Percentiles rank a stretch among this genome's conserved stretches.
Conservation (phyloP, 2,797 vertebrate species). For the Phylloscopus collybita region DNA sequence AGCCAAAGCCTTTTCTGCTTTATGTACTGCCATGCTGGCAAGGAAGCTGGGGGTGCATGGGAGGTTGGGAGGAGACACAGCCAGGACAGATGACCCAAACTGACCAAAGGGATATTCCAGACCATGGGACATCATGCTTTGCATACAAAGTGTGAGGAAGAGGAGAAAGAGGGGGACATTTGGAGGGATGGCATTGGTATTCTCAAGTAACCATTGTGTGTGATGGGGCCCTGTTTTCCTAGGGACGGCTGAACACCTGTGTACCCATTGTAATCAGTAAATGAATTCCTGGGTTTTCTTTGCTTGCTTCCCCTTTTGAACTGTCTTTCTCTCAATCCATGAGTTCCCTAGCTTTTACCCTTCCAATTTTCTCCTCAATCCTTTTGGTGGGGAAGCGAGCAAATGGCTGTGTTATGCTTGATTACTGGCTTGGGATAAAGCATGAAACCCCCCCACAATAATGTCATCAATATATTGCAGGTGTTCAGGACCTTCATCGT, state of each 20-base stretch:
- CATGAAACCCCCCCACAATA: not conserved
- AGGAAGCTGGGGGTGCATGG: not conserved
- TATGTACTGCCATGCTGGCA: accelerated
- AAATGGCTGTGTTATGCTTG: not conserved
- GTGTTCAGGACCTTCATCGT: not conserved
- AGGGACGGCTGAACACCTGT: not conserved
- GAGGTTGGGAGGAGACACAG: not conserved
- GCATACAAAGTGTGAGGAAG: not conserved
- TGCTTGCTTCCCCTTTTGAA: not conserved
- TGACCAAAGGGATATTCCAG: not conserved
- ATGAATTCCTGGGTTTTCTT: not conserved
- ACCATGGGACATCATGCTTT: no score
- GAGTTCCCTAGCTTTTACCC: not conserved
- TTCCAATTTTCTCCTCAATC: not conserved
- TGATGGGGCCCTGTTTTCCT: not conserved
- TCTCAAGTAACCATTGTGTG: not conserved
- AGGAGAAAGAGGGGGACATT: not conserved
- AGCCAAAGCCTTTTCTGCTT: not conserved
- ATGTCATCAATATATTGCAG: not conserved
- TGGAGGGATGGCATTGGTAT: not conserved
- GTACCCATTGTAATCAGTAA: not conserved
- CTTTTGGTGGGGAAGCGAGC: not conserved
- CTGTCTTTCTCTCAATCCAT: not conserved
- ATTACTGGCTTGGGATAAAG: not conserved
- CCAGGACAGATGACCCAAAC: not conserved